Base-by-base conservation (phyloP, 1,140 invertebrate species). In the Liolophura sinensis region DNA sequence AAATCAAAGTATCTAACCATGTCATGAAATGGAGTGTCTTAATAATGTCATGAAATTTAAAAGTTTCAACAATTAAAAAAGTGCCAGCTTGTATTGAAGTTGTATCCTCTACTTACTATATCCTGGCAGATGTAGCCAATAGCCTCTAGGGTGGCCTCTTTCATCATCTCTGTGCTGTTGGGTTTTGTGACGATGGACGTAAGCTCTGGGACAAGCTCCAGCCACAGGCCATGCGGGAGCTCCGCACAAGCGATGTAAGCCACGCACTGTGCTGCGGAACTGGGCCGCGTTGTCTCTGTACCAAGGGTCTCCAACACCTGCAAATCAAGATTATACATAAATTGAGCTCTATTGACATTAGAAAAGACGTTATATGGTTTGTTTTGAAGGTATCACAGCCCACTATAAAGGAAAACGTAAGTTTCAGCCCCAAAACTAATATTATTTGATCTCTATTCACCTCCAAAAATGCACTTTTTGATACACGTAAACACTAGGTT, bases 191-290 rank as follows among this genome's bases (percentile, higher is more conserved):
- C 91, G 88, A 99, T 98, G 76, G 89, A 89, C 20, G 96, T 94
- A 62, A 99, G 87, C 11, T 91, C 87, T 20, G 88, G 85, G 66
- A 99, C 96, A 0, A 99, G 86, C 69, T 96, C 92, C 69, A 89
- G 90, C 90, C 89, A 90, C 67, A 88, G 75, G 58, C 82, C 78
- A 22, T 92, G 89, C 3, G 96, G 94, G 58, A 99, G 86, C 86
- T 99, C 98, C 24, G 95, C 91, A 52, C 98, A 95, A 14, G 97
- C 97, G 66, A 99, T 95, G 83, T 97, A 96, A 14, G 97, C 97
- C 40, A 99, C 95, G 87, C 97, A 99, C 83, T 99, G 97, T 3
- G 98, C 96, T 18, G 97, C 97, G 65, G 95, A 96, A 78, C 96
- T 97, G 1, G 97, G 86, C 66, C 97, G 87, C 65, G 90, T 92